A percentile compares a stretch with the other conserved stretches of the same genome.
These are phyloP conservation scores for Sebastiscus tertius DNA, from an alignment of 2,797 vertebrate species.

Conservation along the genomic window DNA sequence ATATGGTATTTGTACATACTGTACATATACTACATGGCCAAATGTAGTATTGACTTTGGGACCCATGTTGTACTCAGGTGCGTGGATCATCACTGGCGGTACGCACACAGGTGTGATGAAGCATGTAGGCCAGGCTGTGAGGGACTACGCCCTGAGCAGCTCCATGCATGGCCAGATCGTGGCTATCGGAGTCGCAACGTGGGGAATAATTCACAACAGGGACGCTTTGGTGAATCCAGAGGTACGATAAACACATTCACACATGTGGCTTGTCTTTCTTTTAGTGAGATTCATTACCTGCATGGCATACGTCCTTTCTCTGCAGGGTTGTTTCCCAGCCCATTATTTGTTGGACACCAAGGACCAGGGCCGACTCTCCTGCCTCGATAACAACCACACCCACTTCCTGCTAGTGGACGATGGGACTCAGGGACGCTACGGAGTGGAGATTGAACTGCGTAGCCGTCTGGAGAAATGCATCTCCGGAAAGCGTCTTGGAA, in stretches of 20 bases:
- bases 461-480: slow-evolving; percentile 92
- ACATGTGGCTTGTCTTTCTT: neutral
- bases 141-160: slow-evolving; percentile 86
- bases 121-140: slow-evolving; percentile 93
- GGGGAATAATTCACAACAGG: slow-evolving; percentile 92
- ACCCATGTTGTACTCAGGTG: slow-evolving; percentile 79
- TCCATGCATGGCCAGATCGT: slow-evolving; percentile 83
- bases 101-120: slow-evolving; percentile 96
- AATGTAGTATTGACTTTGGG: too few species aligned
- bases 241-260: slow-evolving; percentile 31
- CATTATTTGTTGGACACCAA: slow-evolving; percentile 88
- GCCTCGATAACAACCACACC: slow-evolving; percentile 94
- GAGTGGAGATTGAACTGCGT: slow-evolving; percentile 86
- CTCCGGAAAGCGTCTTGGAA: slow-evolving; percentile 86
- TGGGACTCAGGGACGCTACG: slow-evolving; percentile 89
- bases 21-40: neutral
- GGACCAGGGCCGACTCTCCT: slow-evolving; percentile 87
- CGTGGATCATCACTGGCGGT: slow-evolving; percentile 97
- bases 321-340: slow-evolving; percentile 89
- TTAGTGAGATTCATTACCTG: neutral
- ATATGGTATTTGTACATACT: neutral
- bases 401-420: slow-evolving; percentile 97
- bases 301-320: neutral
- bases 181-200: slow-evolving; percentile 92
- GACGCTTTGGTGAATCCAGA: slow-evolving; percentile 79